phyloP scores from a whole-genome alignment of 2,113 vertebrate genomes.

The Dasyurus viverrinus region DNA sequence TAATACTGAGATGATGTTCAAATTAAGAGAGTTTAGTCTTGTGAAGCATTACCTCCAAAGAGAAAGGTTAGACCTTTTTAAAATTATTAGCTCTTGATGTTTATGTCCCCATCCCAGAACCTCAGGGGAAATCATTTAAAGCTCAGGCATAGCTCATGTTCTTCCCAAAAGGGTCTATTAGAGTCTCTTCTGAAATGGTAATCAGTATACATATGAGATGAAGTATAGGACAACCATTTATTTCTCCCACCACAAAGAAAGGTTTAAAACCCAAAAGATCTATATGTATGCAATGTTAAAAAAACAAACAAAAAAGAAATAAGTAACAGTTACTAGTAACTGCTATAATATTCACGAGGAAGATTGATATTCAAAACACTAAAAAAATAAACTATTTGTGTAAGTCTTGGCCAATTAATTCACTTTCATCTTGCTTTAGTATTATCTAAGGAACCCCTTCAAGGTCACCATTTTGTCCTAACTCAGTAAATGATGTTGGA shows the following conservation, averaged over 20 bases:
- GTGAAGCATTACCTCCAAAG: not conserved
- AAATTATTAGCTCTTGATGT: not conserved
- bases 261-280: not conserved
- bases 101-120: not conserved
- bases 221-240: not conserved
- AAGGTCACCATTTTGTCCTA: not conserved
- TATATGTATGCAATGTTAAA: not conserved
- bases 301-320: not conserved
- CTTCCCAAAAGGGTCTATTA: not conserved
- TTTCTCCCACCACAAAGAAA: not conserved
- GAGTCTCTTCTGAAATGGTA: not conserved
- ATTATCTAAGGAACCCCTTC: not conserved
- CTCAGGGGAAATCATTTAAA: not conserved
- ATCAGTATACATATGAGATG: not conserved
- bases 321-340: not conserved
- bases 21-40: not conserved
- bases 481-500: not conserved
- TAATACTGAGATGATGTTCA: not conserved
- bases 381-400: not conserved
- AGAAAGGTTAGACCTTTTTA: not conserved
- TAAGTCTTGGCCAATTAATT: not conserved
- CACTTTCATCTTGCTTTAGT: not conserved
- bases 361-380: not conserved
- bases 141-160: not conserved
- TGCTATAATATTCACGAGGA: not conserved